Percentiles rank a stretch among this genome's conserved stretches.
Evolutionary conservation across 2,113 vertebrate species (phyloP).

Genomic region (Sakesphorus luctuosus): DNA sequence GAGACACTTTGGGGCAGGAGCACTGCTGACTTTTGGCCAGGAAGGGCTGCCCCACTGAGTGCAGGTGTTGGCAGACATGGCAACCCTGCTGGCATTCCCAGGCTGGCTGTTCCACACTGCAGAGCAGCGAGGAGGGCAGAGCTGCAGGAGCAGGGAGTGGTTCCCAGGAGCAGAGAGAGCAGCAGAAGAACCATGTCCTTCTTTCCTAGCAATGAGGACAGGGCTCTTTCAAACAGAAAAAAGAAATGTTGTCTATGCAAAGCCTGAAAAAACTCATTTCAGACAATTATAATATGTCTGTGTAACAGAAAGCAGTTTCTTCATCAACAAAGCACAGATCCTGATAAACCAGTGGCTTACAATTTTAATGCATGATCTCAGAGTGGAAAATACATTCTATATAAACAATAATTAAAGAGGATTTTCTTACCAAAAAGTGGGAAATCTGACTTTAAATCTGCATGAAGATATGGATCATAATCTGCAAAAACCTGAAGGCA

Average conservation of each 20-base stretch:
- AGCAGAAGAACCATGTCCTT: not conserved
- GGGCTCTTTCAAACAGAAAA: not conserved
- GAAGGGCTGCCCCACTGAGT: not conserved
- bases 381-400: constrained; percentile 9
- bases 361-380: constrained; percentile 16
- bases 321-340: not conserved
- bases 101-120: not conserved
- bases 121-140: not conserved
- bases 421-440: not conserved
- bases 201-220: not conserved
- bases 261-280: not conserved
- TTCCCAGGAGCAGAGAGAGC: not conserved
- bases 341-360: constrained; percentile 21
- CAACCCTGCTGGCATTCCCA: not conserved
- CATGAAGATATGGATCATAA: constrained; percentile 19
- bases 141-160: not conserved
- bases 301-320: not conserved
- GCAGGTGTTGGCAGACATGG: not conserved
- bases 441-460: constrained; percentile 10
- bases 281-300: not conserved
- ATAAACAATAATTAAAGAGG: constrained; percentile 37
- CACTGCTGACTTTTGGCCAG: not conserved
- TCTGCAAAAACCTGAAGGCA: constrained; percentile 11
- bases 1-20: not conserved
- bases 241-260: not conserved